phyloP scores from a whole-genome alignment of 2,888 invertebrate species.

The Dryobotodes eremita region DNA sequence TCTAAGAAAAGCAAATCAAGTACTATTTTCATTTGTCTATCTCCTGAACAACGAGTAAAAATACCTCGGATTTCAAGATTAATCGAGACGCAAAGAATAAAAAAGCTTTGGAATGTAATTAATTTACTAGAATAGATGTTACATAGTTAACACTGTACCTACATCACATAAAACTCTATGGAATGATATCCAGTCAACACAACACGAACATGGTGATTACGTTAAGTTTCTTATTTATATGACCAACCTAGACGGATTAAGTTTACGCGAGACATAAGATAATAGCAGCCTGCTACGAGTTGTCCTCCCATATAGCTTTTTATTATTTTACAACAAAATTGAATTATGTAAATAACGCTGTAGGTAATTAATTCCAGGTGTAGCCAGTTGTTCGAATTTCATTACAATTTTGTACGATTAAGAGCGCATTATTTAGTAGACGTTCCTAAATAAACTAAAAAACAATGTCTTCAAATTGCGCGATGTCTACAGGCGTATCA shows the following conservation, averaged over 20 bases:
- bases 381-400: constrained; percentile 73
- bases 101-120: constrained; percentile 30
- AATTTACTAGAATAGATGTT: constrained; percentile 29
- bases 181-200: constrained; percentile 60
- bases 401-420: constrained; percentile 74
- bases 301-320: constrained; percentile 30
- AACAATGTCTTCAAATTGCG: constrained; percentile 78
- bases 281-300: constrained; percentile 53
- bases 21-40: background rate
- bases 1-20: constrained; percentile 8
- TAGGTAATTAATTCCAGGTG: constrained; percentile 67
- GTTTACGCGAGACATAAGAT: constrained; percentile 52
- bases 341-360: constrained; percentile 68
- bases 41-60: background rate
- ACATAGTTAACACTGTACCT: constrained; percentile 33
- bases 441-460: constrained; percentile 73
- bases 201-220: constrained; percentile 53
- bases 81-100: background rate
- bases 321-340: constrained; percentile 57
- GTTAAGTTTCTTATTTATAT: constrained; percentile 56
- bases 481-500: constrained; percentile 78
- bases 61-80: background rate
- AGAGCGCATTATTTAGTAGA: constrained; percentile 72
- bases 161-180: constrained; percentile 43
- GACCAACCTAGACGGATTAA: constrained; percentile 56